phyloP scores from a whole-genome alignment of 2,797 vertebrate genomes.

The Carcharodon carcharias region DNA sequence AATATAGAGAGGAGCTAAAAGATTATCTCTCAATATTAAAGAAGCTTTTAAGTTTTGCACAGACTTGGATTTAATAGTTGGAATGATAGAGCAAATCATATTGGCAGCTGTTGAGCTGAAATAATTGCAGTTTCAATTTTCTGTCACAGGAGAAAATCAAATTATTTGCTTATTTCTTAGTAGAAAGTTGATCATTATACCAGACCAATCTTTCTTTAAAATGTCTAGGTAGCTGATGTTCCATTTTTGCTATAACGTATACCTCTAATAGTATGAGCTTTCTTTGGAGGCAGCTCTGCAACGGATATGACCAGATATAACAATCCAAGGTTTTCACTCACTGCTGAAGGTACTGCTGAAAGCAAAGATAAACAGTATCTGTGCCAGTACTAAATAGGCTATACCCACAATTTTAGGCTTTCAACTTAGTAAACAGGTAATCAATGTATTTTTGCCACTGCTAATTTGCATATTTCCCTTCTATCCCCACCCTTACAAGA shows the following conservation, averaged over 20 bases:
- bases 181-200: no score
- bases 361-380: neutral
- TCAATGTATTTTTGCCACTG: neutral
- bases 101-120: neutral
- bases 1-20: neutral
- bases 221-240: no score
- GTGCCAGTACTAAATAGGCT: neutral
- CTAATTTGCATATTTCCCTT: neutral
- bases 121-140: no score
- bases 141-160: no score
- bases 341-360: neutral
- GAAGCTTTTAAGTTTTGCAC: neutral
- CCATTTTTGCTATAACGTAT: no score
- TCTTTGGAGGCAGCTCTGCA: no score
- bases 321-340: neutral
- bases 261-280: no score
- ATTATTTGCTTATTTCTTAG: no score
- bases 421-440: neutral
- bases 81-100: neutral
- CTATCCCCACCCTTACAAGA: no score
- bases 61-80: neutral
- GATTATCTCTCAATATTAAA: neutral
- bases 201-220: no score
- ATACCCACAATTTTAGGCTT: neutral
- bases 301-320: no score